Percentiles rank a stretch among this genome's conserved stretches.
Evolutionary conservation across 2,888 invertebrate genomes (phyloP).

Genomic region (Drosophila peninsularis): DNA sequence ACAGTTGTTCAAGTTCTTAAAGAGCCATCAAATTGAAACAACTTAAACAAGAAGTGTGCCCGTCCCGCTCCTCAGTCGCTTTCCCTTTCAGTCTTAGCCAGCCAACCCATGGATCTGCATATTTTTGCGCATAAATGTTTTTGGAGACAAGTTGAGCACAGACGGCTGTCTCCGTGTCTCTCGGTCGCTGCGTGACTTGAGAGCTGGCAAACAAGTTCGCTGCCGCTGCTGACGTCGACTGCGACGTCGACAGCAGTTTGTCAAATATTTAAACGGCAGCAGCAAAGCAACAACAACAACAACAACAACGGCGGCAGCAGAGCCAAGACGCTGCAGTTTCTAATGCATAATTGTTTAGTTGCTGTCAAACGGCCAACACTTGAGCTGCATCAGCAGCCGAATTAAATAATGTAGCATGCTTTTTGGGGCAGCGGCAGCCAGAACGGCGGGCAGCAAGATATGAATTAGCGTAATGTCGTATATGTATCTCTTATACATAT

Average conservation of each 20-base stretch:
- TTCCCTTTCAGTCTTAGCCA: background rate
- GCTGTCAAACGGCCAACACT: constrained; percentile 15
- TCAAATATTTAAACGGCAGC: constrained; percentile 62
- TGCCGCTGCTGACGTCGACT: background rate
- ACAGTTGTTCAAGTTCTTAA: constrained; percentile 59
- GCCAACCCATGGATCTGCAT: constrained; percentile 12
- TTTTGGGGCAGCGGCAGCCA: constrained; percentile 19
- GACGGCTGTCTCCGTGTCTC: background rate
- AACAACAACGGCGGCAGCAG: background rate
- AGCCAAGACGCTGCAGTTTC: constrained; percentile 40
- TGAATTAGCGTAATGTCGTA: background rate
- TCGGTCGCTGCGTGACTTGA: constrained; percentile 7
- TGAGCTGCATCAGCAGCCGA: constrained; percentile 2
- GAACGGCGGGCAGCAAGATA: background rate
- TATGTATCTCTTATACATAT: background rate
- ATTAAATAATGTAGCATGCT: constrained; percentile 44
- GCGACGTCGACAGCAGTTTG: constrained; percentile 16
- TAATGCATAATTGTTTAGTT: constrained; percentile 54
- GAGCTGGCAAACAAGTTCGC: constrained; percentile 25
- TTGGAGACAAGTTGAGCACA: constrained; percentile 32
- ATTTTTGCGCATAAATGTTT: constrained; percentile 42
- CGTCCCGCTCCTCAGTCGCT: background rate
- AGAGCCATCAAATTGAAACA: constrained; percentile 51
- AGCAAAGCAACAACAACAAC: background rate
- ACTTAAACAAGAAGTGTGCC: constrained; percentile 37